These are phyloP conservation scores for Aethes cnicana DNA, from an alignment of 2,888 invertebrate species.

Conservation along the genomic window DNA sequence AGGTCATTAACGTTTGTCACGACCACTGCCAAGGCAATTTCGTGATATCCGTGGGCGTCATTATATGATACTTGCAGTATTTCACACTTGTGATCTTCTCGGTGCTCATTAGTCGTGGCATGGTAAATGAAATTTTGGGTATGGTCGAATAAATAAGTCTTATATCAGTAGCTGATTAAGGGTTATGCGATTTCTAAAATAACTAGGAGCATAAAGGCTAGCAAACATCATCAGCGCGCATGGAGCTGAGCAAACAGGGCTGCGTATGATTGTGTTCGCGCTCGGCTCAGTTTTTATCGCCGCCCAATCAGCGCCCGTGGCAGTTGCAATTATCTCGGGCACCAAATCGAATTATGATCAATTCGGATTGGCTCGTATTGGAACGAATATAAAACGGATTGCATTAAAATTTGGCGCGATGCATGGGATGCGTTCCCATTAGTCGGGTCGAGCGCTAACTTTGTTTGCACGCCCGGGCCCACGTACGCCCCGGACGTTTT, in stretches of 20 bases:
- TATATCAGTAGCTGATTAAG: neutral
- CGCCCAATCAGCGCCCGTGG: conserved; percentile 79
- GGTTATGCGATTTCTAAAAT: conserved; percentile 2
- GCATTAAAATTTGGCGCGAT: conserved; percentile 81
- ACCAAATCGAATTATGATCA: conserved; percentile 82
- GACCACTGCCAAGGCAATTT: conserved; percentile 69
- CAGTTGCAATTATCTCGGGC: conserved; percentile 81
- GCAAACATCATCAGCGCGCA: conserved; percentile 74
- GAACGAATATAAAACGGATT: conserved; percentile 82
- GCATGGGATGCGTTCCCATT: conserved; percentile 80
- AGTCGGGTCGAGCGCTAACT: conserved; percentile 66
- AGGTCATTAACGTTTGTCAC: conserved; percentile 68
- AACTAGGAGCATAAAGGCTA: conserved; percentile 54
- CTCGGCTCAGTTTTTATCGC: conserved; percentile 64
- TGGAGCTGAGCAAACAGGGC: conserved; percentile 66
- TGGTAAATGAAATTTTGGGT: neutral
- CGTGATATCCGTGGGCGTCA: conserved; percentile 47
- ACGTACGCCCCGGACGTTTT: conserved; percentile 54
- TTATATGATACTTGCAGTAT: conserved; percentile 35
- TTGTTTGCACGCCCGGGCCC: conserved; percentile 62
- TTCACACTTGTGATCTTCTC: conserved; percentile 19
- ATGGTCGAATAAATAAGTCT: neutral
- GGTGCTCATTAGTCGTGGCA: conserved; percentile 4
- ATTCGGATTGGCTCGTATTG: conserved; percentile 82
- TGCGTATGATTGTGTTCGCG: conserved; percentile 70